Conservation (phyloP, 2,113 vertebrate genomes). For the Coptodon bakossiorum region DNA sequence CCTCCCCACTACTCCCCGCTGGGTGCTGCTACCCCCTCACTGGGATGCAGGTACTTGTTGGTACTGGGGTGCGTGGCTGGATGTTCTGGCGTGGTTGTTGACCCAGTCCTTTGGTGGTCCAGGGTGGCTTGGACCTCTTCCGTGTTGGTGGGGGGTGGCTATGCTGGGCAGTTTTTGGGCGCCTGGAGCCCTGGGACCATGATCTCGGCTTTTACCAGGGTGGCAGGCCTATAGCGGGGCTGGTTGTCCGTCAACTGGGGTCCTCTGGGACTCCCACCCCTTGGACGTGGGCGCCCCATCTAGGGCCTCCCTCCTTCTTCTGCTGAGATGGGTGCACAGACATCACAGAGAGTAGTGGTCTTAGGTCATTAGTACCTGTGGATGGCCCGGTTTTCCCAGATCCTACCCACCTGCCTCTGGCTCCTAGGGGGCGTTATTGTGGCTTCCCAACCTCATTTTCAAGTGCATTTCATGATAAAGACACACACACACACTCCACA, state of each 20-base stretch:
- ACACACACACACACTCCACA: neutral
- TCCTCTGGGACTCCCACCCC: fast-evolving
- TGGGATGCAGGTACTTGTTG: neutral
- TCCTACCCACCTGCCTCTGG: neutral
- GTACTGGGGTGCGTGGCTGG: fast-evolving
- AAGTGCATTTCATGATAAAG: neutral
- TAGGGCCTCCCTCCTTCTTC: neutral
- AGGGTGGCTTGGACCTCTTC: neutral
- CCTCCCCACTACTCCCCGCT: neutral
- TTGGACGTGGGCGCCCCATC: neutral
- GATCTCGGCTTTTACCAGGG: neutral
- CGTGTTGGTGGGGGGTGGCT: neutral
- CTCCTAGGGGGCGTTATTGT: neutral
- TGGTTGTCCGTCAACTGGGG: fast-evolving
- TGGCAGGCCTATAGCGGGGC: neutral
- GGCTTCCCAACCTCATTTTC: neutral
- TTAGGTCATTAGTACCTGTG: neutral
- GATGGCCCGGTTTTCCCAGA: fast-evolving
- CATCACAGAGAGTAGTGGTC: neutral
- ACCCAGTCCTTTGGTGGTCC: neutral
- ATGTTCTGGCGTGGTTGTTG: neutral
- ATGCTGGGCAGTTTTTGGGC: neutral
- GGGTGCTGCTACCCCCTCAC: neutral
- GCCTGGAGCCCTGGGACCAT: neutral
- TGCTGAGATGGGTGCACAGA: neutral